Conservation (phyloP, 2,888 invertebrate genomes). For the Oligia strigilis region DNA sequence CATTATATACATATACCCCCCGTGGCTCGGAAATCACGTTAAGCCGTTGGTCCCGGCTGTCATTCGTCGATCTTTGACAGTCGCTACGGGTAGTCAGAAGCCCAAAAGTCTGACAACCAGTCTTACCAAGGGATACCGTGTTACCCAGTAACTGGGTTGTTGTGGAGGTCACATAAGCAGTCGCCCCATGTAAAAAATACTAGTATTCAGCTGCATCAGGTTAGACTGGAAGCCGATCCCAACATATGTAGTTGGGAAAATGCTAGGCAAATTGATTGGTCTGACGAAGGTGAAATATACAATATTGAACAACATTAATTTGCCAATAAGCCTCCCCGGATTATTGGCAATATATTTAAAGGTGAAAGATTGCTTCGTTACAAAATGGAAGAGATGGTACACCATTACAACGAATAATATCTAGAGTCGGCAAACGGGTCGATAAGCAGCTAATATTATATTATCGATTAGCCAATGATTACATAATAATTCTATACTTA, state of each 20-base stretch:
- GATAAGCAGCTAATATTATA: slow-evolving; percentile 16
- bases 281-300: neutral
- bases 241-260: too few relatives aligned
- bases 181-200: neutral
- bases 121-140: neutral
- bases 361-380: slow-evolving; percentile 33
- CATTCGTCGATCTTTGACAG: neutral
- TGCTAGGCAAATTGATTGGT: neutral
- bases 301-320: slow-evolving; percentile 2
- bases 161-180: neutral
- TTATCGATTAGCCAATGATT: slow-evolving; percentile 24
- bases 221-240: neutral
- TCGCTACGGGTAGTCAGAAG: neutral
- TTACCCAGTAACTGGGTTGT: neutral
- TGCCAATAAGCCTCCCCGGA: neutral
- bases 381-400: slow-evolving; percentile 3
- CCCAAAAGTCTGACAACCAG: neutral
- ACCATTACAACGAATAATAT: neutral
- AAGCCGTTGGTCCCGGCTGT: neutral
- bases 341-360: slow-evolving; percentile 10
- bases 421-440: neutral
- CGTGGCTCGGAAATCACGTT: neutral
- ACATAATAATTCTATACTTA: slow-evolving; percentile 33
- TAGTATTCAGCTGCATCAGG: neutral
- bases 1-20: neutral